phyloP scores from a whole-genome alignment of 2,888 invertebrate genomes.

The Pseudoips prasinana region DNA sequence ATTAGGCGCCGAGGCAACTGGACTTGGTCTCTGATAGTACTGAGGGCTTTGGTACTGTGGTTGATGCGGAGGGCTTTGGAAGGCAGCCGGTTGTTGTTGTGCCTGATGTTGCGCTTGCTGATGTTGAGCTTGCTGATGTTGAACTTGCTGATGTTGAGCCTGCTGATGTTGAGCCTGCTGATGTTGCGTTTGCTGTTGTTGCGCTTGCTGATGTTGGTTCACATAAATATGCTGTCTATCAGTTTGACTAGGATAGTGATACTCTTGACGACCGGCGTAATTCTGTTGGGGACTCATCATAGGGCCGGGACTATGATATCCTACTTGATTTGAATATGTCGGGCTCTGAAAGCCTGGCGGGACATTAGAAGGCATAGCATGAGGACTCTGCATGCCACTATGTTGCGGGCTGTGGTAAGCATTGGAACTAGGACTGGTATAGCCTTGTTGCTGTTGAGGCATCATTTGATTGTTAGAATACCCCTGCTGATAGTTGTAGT shows the following conservation, averaged over 20 bases:
- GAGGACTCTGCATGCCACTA: constrained; percentile 67
- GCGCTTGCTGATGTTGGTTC: constrained; percentile 54
- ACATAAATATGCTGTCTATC: constrained; percentile 67
- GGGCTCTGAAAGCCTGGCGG: constrained; percentile 71
- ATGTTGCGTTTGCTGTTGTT: constrained; percentile 45
- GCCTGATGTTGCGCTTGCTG: constrained; percentile 40
- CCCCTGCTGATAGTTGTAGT: constrained; percentile 65
- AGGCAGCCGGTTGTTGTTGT: constrained; percentile 46
- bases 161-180: constrained; percentile 58
- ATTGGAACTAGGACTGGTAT: constrained; percentile 60
- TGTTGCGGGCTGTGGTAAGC: constrained; percentile 71
- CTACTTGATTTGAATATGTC: constrained; percentile 65
- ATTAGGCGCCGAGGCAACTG: constrained; percentile 44
- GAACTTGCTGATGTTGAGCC: constrained; percentile 69
- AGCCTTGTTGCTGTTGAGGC: constrained; percentile 57
- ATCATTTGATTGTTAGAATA: constrained; percentile 64
- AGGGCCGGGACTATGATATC: constrained; percentile 64
- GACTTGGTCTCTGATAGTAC: constrained; percentile 66
- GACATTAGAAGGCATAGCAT: constrained; percentile 60
- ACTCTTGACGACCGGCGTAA: constrained; percentile 61
- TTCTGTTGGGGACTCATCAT: constrained; percentile 71
- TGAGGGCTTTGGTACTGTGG: constrained; percentile 66
- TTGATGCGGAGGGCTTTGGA: constrained; percentile 72
- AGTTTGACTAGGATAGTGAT: constrained; percentile 59
- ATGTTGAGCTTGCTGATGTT: too few species aligned